Evolutionary conservation across 2,888 invertebrate genomes (phyloP), one percentile per base, ranked within the genome.

Genomic region (Poecilobothrus nobilitatus): DNA sequence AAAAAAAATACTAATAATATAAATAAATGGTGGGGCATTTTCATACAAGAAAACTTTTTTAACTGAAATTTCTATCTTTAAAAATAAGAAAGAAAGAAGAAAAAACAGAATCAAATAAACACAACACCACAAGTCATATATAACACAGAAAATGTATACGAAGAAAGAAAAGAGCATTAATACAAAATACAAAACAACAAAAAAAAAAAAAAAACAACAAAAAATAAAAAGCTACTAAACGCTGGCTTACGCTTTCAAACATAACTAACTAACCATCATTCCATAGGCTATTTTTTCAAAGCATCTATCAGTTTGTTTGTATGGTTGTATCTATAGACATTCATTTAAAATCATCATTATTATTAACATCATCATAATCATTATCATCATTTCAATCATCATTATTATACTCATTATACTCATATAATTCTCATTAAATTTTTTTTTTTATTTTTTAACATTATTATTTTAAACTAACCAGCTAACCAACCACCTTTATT

Each of bases 11-110:
- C 41, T 12, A 41, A 8, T 41, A 41, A 41, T 12, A 41, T 12
- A 53, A 15, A 53, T 53, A 53, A 53, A 53, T 53, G 53, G 53
- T 53, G 53, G 53, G 53, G 53, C 53, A 53, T 18, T 53, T 53
- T 53, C 7, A 6, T 18, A 53, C 53, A 6, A 41, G 15, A 41
- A 41, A 53, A 53, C 53, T 12, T 53, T 12, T 12, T 41, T 15
- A 41, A 41, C 41, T 12, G 7, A 41, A 41, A 41, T 41, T 41
- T 41, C 41, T 41, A 41, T 41, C 41, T 41, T 15, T 41, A 41
- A 41, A 53, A 6, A 53, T 37, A 37, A 37, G 8, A 8, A 37
- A 37, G 12, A 37, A 37, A 37, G 10, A 37, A 37, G 12, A 37
- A 37, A 8, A 8, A 37, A 37, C 37, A 37, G 18, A 53, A 53